Base-by-base conservation (phyloP, 2,888 invertebrate genomes). In the Cataglyphis rosenhaueri region DNA sequence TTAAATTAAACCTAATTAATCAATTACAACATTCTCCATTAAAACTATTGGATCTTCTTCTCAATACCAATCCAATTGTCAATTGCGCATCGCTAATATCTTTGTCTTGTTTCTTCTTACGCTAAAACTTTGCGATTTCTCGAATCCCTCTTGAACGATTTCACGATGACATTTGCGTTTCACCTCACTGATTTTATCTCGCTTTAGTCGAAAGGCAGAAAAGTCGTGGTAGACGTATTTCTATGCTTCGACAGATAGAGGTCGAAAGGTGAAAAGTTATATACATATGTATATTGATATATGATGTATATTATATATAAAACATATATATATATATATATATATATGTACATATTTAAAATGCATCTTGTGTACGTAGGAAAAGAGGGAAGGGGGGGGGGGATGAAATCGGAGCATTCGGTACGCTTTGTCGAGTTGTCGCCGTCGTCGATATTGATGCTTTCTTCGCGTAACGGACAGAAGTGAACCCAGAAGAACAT, bases 141-240 rank as follows among this genome's bases (percentile, higher is more conserved):
- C 62, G 48, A 82, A 71, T 85, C 84, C 84, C 79, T 76, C 81
- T 78, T 83, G 75, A 84, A 88, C 86, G 87, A 87, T 91, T 84
- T 85, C 68, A 86, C 84, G 81, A 87, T 84, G 87, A 89, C 85
- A 89, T 91, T 91, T 84, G 83, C 71, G 81, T 86, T 84, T 74
- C 85, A 84, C 85, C 83, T 89, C 88, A 83, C 87, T 91, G 89
- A 82, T 84, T 84, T 71, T 75, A 85, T 81, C 74, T 65, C n/a
- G 21, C 70, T 81, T 79, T 73, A 21, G 70, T 84, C 73, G 84
- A 59, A 61, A 66, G 62, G 64, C 73, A 57, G 85, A 82, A 82
- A 85, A 81, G 79, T 81, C 65, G 76, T 44, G 59, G 32, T 61
- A 73, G 75, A 85, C 65, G 65, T 85, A 73, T 74, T 61, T 68